Conservation (phyloP, 2,113 vertebrate species). For the Spilogale gracilis region DNA sequence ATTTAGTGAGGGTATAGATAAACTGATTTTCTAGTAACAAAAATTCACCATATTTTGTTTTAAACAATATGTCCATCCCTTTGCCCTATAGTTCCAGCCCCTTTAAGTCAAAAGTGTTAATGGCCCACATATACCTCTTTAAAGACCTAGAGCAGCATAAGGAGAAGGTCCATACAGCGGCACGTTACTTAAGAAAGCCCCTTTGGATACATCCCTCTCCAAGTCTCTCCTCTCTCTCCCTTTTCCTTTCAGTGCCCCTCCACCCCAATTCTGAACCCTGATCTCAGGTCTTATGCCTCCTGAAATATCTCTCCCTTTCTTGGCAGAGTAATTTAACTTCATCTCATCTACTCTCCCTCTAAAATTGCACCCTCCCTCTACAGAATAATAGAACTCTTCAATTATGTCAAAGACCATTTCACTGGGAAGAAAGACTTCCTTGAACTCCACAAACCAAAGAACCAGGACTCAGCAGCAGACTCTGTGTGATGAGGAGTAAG, state of each 20-base stretch:
- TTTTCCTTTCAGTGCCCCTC: neutral
- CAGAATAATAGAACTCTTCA: neutral
- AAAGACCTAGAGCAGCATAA: neutral
- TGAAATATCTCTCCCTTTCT: slow-evolving; percentile 44
- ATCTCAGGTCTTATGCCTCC: neutral
- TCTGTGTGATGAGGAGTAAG: neutral
- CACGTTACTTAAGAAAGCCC: accelerated
- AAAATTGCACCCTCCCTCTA: neutral
- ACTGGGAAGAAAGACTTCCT: slow-evolving; percentile 17
- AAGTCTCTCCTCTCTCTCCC: neutral
- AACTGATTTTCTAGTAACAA: neutral
- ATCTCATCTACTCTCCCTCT: neutral
- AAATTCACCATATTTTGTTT: neutral
- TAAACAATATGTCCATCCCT: neutral
- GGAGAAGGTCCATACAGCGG: neutral
- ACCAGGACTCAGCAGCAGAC: neutral
- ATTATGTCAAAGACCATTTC: slow-evolving; percentile 15
- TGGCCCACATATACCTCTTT: neutral
- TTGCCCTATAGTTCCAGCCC: neutral
- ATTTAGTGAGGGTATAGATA: neutral
- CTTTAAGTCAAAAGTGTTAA: neutral
- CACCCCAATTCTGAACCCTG: neutral
- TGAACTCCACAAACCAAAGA: slow-evolving; percentile 15
- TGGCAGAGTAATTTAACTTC: neutral
- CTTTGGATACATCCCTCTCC: neutral